Conservation (phyloP, 2,113 vertebrate species). For the Bettongia penicillata region DNA sequence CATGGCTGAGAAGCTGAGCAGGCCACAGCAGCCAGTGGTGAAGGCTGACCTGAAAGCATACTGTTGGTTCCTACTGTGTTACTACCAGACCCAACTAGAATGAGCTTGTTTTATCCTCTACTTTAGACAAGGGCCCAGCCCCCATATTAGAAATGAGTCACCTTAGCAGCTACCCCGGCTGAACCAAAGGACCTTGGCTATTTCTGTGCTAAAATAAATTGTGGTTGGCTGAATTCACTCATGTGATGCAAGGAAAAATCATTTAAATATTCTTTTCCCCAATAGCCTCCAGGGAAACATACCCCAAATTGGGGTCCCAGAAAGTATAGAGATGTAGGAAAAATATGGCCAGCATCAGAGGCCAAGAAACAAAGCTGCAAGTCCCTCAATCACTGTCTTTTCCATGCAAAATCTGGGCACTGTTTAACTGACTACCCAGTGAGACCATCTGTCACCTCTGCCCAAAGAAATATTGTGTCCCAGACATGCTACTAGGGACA, state of each 20-base stretch:
- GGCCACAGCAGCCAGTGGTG: neutral
- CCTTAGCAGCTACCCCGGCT: neutral
- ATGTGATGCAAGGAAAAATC: neutral
- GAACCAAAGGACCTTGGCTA: neutral
- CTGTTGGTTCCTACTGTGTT: neutral
- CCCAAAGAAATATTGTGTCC: neutral
- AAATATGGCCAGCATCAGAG: neutral
- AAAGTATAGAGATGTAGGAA: neutral
- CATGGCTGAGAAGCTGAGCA: neutral
- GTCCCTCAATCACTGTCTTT: neutral
- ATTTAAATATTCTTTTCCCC: neutral
- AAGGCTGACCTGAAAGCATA: neutral
- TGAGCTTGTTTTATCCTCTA: neutral
- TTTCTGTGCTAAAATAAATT: neutral
- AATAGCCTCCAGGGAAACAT: neutral
- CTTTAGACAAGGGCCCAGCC: neutral
- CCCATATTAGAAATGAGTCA: neutral
- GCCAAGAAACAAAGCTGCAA: neutral
- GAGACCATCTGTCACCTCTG: neutral
- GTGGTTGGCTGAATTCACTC: neutral
- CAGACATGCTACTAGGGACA: neutral
- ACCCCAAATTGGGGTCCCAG: neutral
- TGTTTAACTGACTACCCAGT: neutral
- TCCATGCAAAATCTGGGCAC: neutral
- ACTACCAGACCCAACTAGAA: neutral